Percentiles rank a stretch among this genome's conserved stretches.
Evolutionary conservation across 2,888 invertebrate genomes (phyloP).

Genomic region (Spilosoma lubricipeda): DNA sequence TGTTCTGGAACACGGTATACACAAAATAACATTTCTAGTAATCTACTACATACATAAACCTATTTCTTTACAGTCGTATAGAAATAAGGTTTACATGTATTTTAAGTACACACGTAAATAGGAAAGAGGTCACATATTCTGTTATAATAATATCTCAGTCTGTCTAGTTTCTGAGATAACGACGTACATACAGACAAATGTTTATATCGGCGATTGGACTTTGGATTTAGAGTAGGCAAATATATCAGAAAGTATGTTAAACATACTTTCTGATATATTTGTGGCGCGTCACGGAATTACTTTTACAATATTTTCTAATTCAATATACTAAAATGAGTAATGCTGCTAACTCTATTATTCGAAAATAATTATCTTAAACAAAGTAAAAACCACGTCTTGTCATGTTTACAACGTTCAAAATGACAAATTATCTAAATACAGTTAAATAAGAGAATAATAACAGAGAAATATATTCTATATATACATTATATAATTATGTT

Average conservation of each 20-base stretch:
- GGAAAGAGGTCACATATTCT: slow-evolving; percentile 22
- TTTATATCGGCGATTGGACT: background rate
- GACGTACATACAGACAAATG: slow-evolving; percentile 22
- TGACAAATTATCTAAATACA: too few species aligned
- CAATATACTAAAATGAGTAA: too few species aligned
- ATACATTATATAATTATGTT: too few species aligned
- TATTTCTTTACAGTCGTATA: slow-evolving; percentile 32
- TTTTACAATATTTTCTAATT: too few species aligned
- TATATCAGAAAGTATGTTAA: background rate
- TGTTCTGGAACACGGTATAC: background rate
- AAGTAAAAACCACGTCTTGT: too few species aligned
- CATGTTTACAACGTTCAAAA: too few species aligned
- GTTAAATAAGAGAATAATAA: too few species aligned
- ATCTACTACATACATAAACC: slow-evolving; percentile 39
- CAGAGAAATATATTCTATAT: too few species aligned
- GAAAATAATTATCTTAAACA: too few species aligned
- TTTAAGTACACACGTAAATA: slow-evolving; percentile 18
- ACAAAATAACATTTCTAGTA: background rate
- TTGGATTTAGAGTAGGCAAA: background rate
- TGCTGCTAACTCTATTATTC: too few species aligned
- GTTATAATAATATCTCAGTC: slow-evolving; percentile 26
- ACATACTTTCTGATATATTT: too few species aligned
- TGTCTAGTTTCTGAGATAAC: slow-evolving; percentile 35
- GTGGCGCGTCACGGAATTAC: too few species aligned
- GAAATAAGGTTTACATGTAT: slow-evolving; percentile 33